phyloP scores from a whole-genome alignment of 35 echinoderm and acorn worm genomes.

The Ptychodera flava region DNA sequence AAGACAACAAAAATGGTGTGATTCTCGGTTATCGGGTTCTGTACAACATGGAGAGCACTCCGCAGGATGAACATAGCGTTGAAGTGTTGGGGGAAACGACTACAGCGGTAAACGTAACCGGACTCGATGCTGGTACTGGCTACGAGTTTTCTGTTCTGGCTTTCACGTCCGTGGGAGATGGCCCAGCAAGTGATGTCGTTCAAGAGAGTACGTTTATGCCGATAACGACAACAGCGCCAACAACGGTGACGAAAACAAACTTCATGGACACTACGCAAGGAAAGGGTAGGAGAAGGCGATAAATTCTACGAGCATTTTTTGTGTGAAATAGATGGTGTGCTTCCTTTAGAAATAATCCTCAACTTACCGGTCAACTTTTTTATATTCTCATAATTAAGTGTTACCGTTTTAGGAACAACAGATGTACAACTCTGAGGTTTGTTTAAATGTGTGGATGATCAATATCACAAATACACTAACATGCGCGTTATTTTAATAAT shows the following conservation, averaged over 20 bases:
- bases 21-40: neutral
- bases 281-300: no score
- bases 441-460: no score
- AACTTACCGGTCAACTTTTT: no score
- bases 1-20: neutral
- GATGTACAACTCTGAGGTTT: no score
- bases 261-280: no score
- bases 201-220: neutral
- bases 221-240: neutral
- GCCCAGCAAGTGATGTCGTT: neutral
- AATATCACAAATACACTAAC: no score
- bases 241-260: neutral
- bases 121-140: neutral
- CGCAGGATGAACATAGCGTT: neutral
- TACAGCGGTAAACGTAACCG: neutral
- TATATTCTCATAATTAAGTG: no score
- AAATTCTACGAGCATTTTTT: no score
- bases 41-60: neutral
- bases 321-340: no score
- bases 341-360: no score
- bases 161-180: neutral
- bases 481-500: no score
- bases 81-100: neutral
- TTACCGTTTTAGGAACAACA: no score
- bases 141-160: neutral